Conservation (phyloP, 2,888 invertebrate genomes). For the Andrena hattorfiana region DNA sequence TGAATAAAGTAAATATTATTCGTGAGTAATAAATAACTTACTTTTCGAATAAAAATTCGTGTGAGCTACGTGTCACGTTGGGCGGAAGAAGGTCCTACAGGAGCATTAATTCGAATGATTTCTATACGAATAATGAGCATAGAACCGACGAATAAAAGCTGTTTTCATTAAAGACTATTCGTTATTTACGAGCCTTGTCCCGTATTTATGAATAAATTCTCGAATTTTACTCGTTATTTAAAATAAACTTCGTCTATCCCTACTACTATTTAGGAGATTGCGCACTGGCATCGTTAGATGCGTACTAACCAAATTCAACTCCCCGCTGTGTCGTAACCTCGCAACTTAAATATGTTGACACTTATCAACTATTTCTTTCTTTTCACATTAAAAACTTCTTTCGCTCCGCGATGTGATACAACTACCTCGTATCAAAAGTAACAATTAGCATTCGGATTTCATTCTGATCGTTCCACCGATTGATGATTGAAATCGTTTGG, state of each 20-base stretch:
- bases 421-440: background rate
- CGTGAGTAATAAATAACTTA: no score
- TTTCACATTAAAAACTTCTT: background rate
- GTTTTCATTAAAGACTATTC: no score
- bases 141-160: no score
- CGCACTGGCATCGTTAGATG: constrained; percentile 5
- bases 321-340: constrained; percentile 5
- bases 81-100: no score
- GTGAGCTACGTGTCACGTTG: no score
- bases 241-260: background rate
- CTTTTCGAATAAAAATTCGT: no score
- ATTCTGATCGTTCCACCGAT: background rate
- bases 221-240: background rate
- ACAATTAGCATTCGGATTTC: background rate
- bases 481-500: background rate
- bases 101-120: no score
- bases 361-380: background rate
- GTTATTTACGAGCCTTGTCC: no score
- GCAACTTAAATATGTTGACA: constrained; percentile 1
- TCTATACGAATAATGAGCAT: no score
- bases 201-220: background rate
- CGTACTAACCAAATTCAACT: constrained; percentile 1
- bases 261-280: constrained; percentile 1
- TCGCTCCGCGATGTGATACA: background rate
- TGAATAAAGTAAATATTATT: no score